Conservation (phyloP, 2,888 invertebrate genomes). For the Leptinotarsa rubiginosa region DNA sequence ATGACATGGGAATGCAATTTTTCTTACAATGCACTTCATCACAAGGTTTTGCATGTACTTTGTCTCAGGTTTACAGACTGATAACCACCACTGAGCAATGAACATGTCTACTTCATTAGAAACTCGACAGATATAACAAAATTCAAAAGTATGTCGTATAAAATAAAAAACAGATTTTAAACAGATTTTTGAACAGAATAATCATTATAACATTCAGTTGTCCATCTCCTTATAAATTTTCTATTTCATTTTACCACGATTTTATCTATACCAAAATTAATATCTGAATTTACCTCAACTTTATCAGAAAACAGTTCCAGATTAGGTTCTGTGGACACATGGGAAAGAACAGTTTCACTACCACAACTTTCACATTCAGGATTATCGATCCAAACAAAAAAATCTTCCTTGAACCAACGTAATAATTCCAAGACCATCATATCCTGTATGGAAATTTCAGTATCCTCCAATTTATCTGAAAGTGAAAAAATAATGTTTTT, state of each 20-base stretch:
- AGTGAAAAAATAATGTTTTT: constrained; percentile 2
- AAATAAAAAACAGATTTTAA: too few relatives aligned
- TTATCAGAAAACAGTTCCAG: constrained; percentile 67
- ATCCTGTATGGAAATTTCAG: constrained; percentile 72
- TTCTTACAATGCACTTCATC: too few relatives aligned
- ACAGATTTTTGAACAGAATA: too few relatives aligned
- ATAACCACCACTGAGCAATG: too few relatives aligned
- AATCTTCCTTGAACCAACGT: constrained; percentile 92
- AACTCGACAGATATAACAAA: too few relatives aligned
- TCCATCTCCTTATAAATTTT: background rate
- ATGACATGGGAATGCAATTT: too few relatives aligned
- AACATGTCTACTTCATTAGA: too few relatives aligned
- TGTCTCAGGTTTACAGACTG: too few relatives aligned
- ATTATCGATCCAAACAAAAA: constrained; percentile 92
- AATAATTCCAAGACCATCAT: constrained; percentile 82
- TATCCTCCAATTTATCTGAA: constrained; percentile 54
- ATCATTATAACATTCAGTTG: background rate
- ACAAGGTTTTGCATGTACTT: too few relatives aligned
- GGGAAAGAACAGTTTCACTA: constrained; percentile 66
- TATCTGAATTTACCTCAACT: constrained; percentile 70
- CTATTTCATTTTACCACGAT: too few relatives aligned
- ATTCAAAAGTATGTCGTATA: too few relatives aligned
- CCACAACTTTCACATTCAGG: constrained; percentile 80
- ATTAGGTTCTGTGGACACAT: constrained; percentile 62
- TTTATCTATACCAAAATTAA: too few relatives aligned